Evolutionary conservation across 2,113 vertebrate species (phyloP).

Genomic region (Lophura nycthemera): DNA sequence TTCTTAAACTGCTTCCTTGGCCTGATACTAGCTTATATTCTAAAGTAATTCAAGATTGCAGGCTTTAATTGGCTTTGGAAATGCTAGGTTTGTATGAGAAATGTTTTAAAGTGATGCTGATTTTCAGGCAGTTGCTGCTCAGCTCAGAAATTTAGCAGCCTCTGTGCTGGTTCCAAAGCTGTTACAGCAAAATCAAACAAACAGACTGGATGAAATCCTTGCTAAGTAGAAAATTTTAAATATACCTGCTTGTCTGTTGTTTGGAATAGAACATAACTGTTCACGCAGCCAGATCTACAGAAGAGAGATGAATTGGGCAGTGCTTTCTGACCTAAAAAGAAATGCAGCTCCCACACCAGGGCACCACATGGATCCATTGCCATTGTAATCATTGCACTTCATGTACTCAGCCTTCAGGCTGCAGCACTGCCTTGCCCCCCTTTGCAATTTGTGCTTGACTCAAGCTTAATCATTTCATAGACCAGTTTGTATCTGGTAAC

Average conservation of each 20-base stretch:
- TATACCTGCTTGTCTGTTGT: not conserved
- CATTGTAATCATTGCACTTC: accelerated
- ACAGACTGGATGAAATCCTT: not conserved
- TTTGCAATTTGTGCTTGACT: not conserved
- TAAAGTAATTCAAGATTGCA: not conserved
- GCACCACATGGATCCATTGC: not conserved
- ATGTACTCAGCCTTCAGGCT: not conserved
- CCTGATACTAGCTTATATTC: not conserved
- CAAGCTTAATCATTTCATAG: not conserved
- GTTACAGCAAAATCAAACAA: not conserved
- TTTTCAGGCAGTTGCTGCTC: not conserved
- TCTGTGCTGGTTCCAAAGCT: not conserved
- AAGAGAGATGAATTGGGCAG: not conserved
- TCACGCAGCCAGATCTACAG: not conserved
- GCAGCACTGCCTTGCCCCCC: not conserved
- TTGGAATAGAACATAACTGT: not conserved
- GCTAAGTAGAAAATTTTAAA: not conserved
- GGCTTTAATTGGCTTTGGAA: not conserved
- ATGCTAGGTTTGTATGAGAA: not conserved
- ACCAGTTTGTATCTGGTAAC: not conserved
- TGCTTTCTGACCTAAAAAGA: not conserved
- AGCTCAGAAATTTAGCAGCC: not conserved
- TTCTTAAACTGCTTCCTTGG: not conserved
- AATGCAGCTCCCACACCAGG: not conserved
- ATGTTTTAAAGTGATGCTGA: not conserved